Base-by-base conservation (phyloP, 2,797 vertebrate species). In the Thaleichthys pacificus region DNA sequence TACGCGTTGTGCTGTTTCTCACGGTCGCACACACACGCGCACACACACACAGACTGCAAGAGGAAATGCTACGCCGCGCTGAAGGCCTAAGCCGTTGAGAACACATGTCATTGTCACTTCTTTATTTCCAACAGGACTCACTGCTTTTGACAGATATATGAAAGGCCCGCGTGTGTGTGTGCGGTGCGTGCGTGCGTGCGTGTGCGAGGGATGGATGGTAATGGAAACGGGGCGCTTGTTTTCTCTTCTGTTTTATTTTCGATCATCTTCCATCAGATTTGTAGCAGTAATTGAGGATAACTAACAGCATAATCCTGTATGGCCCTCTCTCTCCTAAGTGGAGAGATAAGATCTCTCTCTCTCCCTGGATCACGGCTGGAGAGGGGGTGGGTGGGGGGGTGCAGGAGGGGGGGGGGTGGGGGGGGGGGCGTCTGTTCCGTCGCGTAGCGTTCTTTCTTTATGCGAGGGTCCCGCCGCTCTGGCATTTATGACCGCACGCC, bases 281-380 rank as follows among this genome's bases (percentile, higher is more conserved):
- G 91, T 90, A 81, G 80, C 84, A 77, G 86, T 90, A 90, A 89
- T 90, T 84, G 80, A 82, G 88, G 87, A 87, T 91, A 91, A 92
- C 79, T 90, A 92, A 90, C 85, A 90, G 86, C 88, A 89, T 90
- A 89, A 91, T 92, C 91, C 88, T 84, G 84, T 86, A 87, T 91
- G 86, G 87, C 86, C 85, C 24, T 24, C 83, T 84, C 88, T 91
- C 84, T 90, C 38, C 38, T 90, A 90, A 91, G 89, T 86, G 85
- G 85, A 85, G 82, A 80, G 88, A 91, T 93, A 93, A 88, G 84
- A 92, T 92, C 87, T 85, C 77, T 76, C 38, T 42, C 38, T 42
- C 38, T 42, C 9, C 12, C 38, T 38, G 73, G 86, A 87, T 88
- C 84, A 86, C 82, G 82, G 83, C 80, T 76, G 60, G 79, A 81